phyloP scores from a whole-genome alignment of 2,797 vertebrate genomes.

The Lacerta bilineata region DNA sequence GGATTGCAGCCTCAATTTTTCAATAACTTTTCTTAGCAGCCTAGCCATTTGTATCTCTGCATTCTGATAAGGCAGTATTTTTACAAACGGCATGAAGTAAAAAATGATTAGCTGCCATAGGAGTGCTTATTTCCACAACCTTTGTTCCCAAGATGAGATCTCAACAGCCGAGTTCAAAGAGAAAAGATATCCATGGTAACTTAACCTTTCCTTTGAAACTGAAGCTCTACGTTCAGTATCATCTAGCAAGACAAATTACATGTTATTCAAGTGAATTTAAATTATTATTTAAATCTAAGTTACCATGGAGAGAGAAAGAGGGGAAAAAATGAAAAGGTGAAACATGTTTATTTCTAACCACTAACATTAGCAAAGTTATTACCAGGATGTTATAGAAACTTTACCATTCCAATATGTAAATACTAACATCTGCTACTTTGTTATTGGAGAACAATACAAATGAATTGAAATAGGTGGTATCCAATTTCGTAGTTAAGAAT shows the following conservation, averaged over 20 bases:
- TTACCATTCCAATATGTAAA: constrained; percentile 19
- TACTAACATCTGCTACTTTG: not conserved
- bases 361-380: constrained; percentile 16
- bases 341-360: constrained; percentile 15
- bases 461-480: not conserved
- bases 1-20: constrained; percentile 35
- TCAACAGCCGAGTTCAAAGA: constrained; percentile 78
- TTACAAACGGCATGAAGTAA: constrained; percentile 66
- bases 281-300: constrained; percentile 64
- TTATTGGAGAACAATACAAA: not conserved
- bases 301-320: constrained; percentile 49
- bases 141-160: constrained; percentile 66
- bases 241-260: constrained; percentile 70
- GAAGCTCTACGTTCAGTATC: constrained; percentile 72
- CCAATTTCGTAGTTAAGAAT: constrained; percentile 27
- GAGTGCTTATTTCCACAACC: constrained; percentile 60
- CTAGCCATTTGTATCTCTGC: constrained; percentile 48
- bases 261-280: constrained; percentile 57
- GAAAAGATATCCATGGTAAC: constrained; percentile 70
- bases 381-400: constrained; percentile 7
- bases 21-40: constrained; percentile 57
- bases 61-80: constrained; percentile 41
- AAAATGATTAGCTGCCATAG: constrained; percentile 56
- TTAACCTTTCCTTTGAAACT: constrained; percentile 76
- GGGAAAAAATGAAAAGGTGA: constrained; percentile 42